phyloP scores from a whole-genome alignment of 2,113 vertebrate species.

The Centropus bengalensis region DNA sequence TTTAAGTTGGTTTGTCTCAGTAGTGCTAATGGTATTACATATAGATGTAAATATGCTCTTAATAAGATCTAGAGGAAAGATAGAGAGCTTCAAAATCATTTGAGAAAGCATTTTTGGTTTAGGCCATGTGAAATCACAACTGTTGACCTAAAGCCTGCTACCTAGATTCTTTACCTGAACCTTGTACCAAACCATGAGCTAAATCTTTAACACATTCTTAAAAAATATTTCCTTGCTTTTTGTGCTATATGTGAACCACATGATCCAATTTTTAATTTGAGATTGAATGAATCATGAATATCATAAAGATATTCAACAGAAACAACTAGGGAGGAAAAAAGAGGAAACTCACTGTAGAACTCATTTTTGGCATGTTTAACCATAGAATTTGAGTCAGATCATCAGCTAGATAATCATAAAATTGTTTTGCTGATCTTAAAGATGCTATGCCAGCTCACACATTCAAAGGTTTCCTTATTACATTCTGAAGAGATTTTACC shows the following conservation, averaged over 20 bases:
- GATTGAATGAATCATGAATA: not conserved
- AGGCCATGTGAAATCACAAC: not conserved
- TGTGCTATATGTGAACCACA: not conserved
- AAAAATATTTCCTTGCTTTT: not conserved
- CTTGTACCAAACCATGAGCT: not conserved
- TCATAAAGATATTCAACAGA: not conserved
- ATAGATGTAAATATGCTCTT: not conserved
- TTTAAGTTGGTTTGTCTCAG: not conserved
- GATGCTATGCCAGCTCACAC: not conserved
- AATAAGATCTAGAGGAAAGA: not conserved
- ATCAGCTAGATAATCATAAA: not conserved
- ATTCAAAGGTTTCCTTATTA: not conserved
- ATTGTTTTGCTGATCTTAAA: not conserved
- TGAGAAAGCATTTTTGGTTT: not conserved
- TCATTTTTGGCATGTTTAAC: not conserved
- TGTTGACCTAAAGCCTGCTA: not conserved
- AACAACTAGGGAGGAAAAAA: not conserved
- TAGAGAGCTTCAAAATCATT: not conserved
- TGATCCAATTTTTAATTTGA: not conserved
- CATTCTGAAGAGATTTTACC: not conserved
- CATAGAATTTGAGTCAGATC: not conserved
- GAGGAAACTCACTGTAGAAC: not conserved
- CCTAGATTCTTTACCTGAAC: not conserved
- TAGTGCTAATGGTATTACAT: not conserved
- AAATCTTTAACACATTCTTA: not conserved